phyloP scores from a whole-genome alignment of 30 jellyfish, hydroid and myxozoan species.

The Chrysaora quinquecirrha region DNA sequence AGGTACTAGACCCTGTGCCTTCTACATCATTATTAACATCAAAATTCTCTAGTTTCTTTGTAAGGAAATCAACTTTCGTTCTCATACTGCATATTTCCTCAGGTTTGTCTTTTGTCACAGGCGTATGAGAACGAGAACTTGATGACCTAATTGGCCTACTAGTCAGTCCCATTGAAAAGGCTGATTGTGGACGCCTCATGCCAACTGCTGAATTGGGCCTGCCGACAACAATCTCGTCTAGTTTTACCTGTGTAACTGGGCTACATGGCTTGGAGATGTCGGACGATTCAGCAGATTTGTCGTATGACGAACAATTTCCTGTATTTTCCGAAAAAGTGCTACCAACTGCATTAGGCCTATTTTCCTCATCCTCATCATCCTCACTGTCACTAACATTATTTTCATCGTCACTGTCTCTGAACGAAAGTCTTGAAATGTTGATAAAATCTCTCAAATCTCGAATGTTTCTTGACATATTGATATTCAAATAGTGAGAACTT shows the following conservation, averaged over 20 bases:
- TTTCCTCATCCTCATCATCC: not conserved
- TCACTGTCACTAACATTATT: not conserved
- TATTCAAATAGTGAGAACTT: no score
- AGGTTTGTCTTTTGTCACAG: not conserved
- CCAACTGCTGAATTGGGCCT: conserved; percentile 74
- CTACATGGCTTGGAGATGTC: not conserved
- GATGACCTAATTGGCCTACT: no score
- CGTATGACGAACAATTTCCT: not conserved
- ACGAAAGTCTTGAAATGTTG: conserved; percentile 55
- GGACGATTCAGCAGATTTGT: not conserved
- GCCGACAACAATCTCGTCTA: conserved; percentile 65
- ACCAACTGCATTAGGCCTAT: not conserved
- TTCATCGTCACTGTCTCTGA: conserved; percentile 39
- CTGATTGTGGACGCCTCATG: conserved; percentile 37
- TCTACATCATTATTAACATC: not conserved
- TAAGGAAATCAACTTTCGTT: not conserved
- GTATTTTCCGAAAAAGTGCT: not conserved
- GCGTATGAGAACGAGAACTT: not conserved
- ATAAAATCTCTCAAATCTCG: conserved; percentile 62
- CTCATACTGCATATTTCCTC: not conserved
- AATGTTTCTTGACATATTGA: conserved; percentile 59
- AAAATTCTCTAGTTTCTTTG: not conserved
- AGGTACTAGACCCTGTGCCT: no score
- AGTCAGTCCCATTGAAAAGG: not conserved
- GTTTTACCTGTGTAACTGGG: not conserved